phyloP scores from a whole-genome alignment of 2,797 vertebrate species.

The Chrosomus eos region DNA sequence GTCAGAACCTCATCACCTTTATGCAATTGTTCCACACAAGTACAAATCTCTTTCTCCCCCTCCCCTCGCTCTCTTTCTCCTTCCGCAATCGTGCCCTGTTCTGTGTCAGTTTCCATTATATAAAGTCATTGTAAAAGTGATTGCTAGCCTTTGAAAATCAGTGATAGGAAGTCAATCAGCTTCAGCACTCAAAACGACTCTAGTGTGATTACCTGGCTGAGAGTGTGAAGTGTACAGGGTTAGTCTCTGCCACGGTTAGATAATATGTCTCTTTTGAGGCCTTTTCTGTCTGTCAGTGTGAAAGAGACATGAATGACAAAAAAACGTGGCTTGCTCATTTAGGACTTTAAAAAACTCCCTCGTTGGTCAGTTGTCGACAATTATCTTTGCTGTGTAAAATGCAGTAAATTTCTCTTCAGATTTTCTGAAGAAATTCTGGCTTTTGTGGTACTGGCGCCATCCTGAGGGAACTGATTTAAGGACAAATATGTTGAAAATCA shows the following conservation, averaged over 20 bases:
- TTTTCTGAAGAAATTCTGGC: background rate
- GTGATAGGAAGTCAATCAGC: conserved; percentile 60
- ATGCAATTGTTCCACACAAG: conserved; percentile 96
- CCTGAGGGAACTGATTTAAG: background rate
- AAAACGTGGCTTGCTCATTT: conserved; percentile 22
- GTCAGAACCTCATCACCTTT: conserved; percentile 99
- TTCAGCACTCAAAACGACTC: conserved; percentile 55
- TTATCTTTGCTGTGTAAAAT: conserved; percentile 12
- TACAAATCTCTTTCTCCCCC: conserved; percentile 64
- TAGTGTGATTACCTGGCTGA: conserved; percentile 58
- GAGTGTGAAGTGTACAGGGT: conserved; percentile 53
- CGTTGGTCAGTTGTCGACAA: conserved; percentile 35
- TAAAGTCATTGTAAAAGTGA: conserved; percentile 60
- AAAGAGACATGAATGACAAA: conserved; percentile 26
- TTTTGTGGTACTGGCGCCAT: background rate
- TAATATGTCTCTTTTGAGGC: conserved; percentile 40
- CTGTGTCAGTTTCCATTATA: conserved; percentile 57
- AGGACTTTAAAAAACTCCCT: conserved; percentile 24
- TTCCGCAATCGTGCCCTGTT: conserved; percentile 63
- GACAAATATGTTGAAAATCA: background rate
- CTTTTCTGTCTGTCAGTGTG: conserved; percentile 35
- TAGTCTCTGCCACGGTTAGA: conserved; percentile 51
- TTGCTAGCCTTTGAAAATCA: conserved; percentile 62
- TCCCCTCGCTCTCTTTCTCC: conserved; percentile 71
- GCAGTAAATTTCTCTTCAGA: background rate